A percentile compares a stretch with the other conserved stretches of the same genome.
phyloP scores from a whole-genome alignment of 1,140 invertebrate genomes.

The Brachionus angularis region DNA sequence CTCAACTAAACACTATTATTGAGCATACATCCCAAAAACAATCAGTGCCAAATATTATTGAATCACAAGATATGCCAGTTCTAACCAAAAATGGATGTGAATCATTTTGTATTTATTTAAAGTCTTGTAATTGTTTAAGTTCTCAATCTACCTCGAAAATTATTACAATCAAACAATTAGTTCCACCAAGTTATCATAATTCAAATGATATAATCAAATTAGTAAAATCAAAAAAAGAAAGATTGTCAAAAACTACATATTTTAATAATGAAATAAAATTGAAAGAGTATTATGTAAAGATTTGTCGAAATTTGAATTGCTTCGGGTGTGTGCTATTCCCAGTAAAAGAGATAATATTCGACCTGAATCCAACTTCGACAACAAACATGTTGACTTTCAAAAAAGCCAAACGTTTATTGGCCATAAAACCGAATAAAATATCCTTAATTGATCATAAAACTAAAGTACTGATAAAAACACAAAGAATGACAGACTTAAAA shows the following conservation, averaged over 20 bases:
- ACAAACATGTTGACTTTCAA: conserved; percentile 59
- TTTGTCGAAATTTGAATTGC: conserved; percentile 65
- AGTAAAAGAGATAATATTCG: conserved; percentile 64
- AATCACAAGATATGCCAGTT: neutral
- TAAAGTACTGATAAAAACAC: conserved; percentile 63
- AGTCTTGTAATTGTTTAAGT: neutral
- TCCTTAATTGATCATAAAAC: conserved; percentile 67
- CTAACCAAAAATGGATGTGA: neutral
- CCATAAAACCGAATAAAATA: conserved; percentile 64
- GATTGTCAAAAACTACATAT: conserved; percentile 2
- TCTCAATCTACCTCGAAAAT: neutral
- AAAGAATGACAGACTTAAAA: conserved; percentile 65
- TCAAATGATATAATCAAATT: conserved; percentile 9
- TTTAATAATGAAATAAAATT: conserved; percentile 49
- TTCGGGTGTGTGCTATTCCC: conserved; percentile 67
- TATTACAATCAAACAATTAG: neutral
- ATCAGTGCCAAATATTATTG: neutral
- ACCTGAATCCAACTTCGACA: conserved; percentile 63
- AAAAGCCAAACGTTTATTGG: conserved; percentile 65
- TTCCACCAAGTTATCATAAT: conserved; percentile 16
- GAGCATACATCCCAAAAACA: no score
- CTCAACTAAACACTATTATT: no score
- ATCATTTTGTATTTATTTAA: neutral
- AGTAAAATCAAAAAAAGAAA: conserved; percentile 18
- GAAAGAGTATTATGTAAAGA: conserved; percentile 68